Evolutionary conservation across 1,140 invertebrate genomes (phyloP), one percentile per base, ranked within the genome.

Genomic region (Drosophila oshimai): DNA sequence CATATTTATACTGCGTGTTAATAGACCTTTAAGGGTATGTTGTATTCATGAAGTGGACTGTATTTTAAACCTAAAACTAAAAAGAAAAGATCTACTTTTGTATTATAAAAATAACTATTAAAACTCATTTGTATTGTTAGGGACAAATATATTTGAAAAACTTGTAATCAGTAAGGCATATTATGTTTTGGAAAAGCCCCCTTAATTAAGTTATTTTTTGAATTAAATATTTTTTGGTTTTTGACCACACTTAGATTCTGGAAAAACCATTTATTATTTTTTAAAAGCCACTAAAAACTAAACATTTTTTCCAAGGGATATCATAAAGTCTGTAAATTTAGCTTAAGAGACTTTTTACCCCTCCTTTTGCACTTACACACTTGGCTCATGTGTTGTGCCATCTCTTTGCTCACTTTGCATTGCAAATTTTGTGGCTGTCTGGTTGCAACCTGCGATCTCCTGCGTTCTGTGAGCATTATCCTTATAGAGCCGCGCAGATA

Each of bases 391-490:
- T 15, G 4, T 17, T 12, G 13, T n/a, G 26, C 2, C 42, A 20
- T 20, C 29, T 41, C 34, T 55, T 17, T 29, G 9, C 28, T 7
- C 39, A 36, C 75, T 84, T 84, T 86, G 80, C 61, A 84, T 75
- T 84, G 80, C 80, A 84, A 84, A 84, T 84, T 74, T 45, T 47
- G 20, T 6, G 26, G 26, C 45, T 29, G 26, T 46, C 57, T 51
- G 47, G 41, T n/a, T 41, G 64, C 79, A 84, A 84, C 81, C 80
- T 84, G 80, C 80, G 71, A 74, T 44, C 39, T 49, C 15, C 55
- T 22, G 55, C 45, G 33, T 58, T 51, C 55, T 20, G 55, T 74
- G 61, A 37, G 80, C 67, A 86, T 75, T 86, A 84, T 86, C 80
- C 80, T 84, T 84, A 80, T 84, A 72, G 37, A 44, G 31, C 26